Evolutionary conservation across 1,140 invertebrate genomes (phyloP), one percentile per base, ranked within the genome.

Genomic region (Ruditapes philippinarum): DNA sequence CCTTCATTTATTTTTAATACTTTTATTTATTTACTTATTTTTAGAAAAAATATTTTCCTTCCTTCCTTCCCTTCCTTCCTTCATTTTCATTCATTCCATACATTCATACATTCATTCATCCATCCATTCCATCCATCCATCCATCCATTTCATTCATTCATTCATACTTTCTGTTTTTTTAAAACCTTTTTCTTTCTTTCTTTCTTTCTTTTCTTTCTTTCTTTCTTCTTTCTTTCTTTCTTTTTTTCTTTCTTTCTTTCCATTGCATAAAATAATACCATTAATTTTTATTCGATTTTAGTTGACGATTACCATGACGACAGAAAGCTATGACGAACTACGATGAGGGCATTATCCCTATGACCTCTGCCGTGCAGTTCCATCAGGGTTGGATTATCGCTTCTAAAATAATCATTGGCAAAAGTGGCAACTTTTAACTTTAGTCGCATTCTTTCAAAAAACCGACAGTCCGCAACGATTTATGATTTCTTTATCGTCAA

Each of bases 401-500:
- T 91, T 4, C 49, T 93, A n/a, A n/a, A 11, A 88, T 92, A 31
- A 0, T 93, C 5, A 42, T 91, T n/a, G 90, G 89, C 12, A 81
- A 93, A 17, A 36, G 78, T 0, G 94, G 93, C 9, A 95, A 95
- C 73, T 90, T 14, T 86, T 94, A 38, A 93, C 93, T 14, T 91
- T 94, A 19, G 49, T 91, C 12, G 90, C 94, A 0, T 95, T 92
- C 73, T 73, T 91, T 17, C n/a, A n/a, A 57, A 62, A 51, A 93
- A 95, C 86, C 87, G 81, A 65, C 83, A 91, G 12, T 87, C 95
- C 5, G 82, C 82, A 7, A 92, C 90, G 17, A 89, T 93, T 7
- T 91, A 92, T 65, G 94, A 95, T 87, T 90, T 93, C 31, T 95
- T 94, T 74, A 84, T 95, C 11, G 73, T 94, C 12, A 92, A 95